Evolutionary conservation across 2,113 vertebrate genomes (phyloP), one percentile per base, ranked within the genome.

Genomic region (Ia io): DNA sequence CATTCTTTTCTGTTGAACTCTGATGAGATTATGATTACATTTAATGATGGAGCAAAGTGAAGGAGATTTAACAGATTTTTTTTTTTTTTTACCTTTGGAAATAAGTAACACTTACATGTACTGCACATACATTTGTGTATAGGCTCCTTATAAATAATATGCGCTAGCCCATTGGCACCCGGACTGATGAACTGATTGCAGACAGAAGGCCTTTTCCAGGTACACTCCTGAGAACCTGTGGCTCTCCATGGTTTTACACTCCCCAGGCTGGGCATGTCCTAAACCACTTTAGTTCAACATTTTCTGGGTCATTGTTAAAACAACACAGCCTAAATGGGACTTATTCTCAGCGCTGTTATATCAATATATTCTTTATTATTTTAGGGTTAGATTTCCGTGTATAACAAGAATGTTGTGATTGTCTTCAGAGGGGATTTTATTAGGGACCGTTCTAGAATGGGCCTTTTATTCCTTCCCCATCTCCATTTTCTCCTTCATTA

Each of bases 401-500:
- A 42, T 53, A 91, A 6, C 44, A 89, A 91, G 96, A 98, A 94
- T 97, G 25, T 94, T 93, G 44, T 90, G 96, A 61, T 94, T 77
- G 96, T 97, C 92, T 96, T 74, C 59, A 0, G 67, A 88, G 83
- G 30, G 84, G 83, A 67, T 93, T 97, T 96, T 90, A 28, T 96
- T 95, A 93, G 86, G 86, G 91, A 69, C 63, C 8, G 0, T 85
- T 96, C 17, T 3, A 87, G 77, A 84, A 80, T 88, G 84, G 51
- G 28, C 74, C 92, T 92, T 95, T 93, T 84, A 96, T 96, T 93
- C 84, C 91, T 73, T 78, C 76, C 0, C 86, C 95, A 88, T 88
- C 97, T 96, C 97, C 97, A 97, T 94, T 98, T 97, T 98, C 98
- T 98, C 97, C 98, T 96, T 97, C 98, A 97, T 96, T 97, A 96